Evolutionary conservation across 2,888 invertebrate genomes (phyloP), one percentile per base, ranked within the genome.

Genomic region (Pterostichus niger): DNA sequence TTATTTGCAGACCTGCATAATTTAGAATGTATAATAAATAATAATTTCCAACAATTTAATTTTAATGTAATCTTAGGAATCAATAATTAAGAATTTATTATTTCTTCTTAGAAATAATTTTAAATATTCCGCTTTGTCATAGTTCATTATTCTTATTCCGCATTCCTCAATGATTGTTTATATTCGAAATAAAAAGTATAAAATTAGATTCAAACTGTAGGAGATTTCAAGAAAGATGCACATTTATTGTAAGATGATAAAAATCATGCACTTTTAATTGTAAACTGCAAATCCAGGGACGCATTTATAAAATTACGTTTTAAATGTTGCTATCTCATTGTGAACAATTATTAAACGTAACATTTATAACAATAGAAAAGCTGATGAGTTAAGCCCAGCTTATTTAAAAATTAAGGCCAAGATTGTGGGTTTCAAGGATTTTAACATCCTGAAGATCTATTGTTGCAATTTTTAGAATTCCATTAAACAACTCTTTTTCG

Each of bases 361-460:
- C 64, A 64, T 71, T 71, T 71, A 71, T 71, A 71, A 71, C 68
- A 71, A 71, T 71, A 71, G 68, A 44, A 24, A 44, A 40, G 17
- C 44, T 71, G 68, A 71, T 44, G 68, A 71, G 44, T 71, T 71
- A 44, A 71, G 17, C 44, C 68, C 68, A 46, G 11, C 68, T 71
- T 71, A 71, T 71, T 71, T 71, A 71, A 71, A 40, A 71, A 71
- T 71, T 44, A 44, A 71, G 68, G 68, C 44, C 68, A 44, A 71
- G 68, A 44, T 44, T 61, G 17, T 10, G 2, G 44, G 7, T 71
- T 44, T 24, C 68, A 71, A 71, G 68, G 68, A 44, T 11, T 71
- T 44, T 71, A 13, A 40, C 35, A 71, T 71, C 40, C 17, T 44
- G 6, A 44, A 54, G 13, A 7, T n/a, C 15, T 59, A 31, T 24